A percentile compares a stretch with the other conserved stretches of the same genome.
These are phyloP conservation scores for Epinotia nisella DNA, from an alignment of 2,888 invertebrate species.

Conservation along the genomic window DNA sequence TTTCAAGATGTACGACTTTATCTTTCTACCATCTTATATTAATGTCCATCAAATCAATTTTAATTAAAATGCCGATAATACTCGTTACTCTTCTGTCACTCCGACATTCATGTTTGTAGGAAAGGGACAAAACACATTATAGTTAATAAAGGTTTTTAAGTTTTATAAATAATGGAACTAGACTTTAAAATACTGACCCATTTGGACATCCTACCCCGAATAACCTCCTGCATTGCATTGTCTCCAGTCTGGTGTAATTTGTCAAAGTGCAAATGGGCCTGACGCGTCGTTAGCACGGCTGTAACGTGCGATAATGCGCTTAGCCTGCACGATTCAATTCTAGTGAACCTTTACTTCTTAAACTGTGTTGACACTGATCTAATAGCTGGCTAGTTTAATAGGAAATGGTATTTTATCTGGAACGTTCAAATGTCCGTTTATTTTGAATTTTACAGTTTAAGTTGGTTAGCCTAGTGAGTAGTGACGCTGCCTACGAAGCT, in stretches of 20 bases:
- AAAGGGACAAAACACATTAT: neutral
- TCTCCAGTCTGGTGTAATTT: constrained; percentile 15
- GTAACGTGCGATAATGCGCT: constrained; percentile 13
- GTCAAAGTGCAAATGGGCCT: constrained; percentile 27
- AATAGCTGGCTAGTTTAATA: neutral
- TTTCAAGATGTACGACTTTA: no score
- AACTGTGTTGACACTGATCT: constrained; percentile 2
- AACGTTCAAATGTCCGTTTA: no score
- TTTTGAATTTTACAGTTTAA: no score
- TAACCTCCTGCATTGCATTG: neutral
- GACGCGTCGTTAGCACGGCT: constrained; percentile 19
- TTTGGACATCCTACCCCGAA: neutral
- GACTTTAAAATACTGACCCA: neutral
- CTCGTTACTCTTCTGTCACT: neutral
- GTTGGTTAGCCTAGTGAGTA: no score
- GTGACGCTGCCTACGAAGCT: no score
- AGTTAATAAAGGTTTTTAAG: neutral
- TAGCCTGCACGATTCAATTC: constrained; percentile 7
- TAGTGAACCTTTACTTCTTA: constrained; percentile 5
- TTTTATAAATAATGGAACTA: neutral
- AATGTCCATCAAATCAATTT: no score
- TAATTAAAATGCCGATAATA: no score
- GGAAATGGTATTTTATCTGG: no score
- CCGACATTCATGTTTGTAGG: neutral
- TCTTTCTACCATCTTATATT: no score